A percentile compares a stretch with the other conserved stretches of the same genome.
phyloP scores from a whole-genome alignment of 2,113 vertebrate genomes.

The Xenus cinereus region DNA sequence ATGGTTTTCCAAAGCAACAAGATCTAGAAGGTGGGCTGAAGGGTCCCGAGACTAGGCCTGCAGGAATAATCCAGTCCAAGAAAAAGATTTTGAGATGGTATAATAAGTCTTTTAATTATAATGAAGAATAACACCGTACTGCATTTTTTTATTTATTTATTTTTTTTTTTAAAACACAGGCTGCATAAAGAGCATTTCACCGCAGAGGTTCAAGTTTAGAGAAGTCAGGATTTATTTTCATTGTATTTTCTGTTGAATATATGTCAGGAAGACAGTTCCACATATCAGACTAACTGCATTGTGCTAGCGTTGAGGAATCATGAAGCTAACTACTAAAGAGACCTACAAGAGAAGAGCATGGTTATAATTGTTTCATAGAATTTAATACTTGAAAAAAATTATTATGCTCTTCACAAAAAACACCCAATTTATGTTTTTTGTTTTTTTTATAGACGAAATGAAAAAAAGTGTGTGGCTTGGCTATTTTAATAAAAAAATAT shows the following conservation, averaged over 20 bases:
- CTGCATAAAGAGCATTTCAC: background rate
- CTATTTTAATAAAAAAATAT: background rate
- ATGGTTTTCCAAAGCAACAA: background rate
- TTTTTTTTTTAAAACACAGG: too few species aligned
- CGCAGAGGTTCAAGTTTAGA: background rate
- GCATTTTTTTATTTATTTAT: background rate
- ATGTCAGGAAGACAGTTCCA: background rate
- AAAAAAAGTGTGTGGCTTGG: background rate
- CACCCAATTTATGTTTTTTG: background rate
- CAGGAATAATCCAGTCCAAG: background rate
- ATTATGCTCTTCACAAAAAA: background rate
- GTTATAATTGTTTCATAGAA: background rate
- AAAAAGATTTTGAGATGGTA: background rate
- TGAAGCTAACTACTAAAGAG: background rate
- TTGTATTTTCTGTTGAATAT: background rate
- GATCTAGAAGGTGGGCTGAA: background rate
- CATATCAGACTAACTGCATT: background rate
- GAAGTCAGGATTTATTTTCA: background rate
- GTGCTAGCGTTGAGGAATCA: background rate
- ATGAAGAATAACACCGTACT: background rate
- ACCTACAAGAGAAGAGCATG: background rate
- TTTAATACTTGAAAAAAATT: background rate
- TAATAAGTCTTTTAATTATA: background rate
- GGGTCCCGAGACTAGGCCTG: background rate
- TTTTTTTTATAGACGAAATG: background rate